These are phyloP conservation scores for Diplodus sargus DNA, from an alignment of 2,797 vertebrate genomes.

Conservation along the genomic window DNA sequence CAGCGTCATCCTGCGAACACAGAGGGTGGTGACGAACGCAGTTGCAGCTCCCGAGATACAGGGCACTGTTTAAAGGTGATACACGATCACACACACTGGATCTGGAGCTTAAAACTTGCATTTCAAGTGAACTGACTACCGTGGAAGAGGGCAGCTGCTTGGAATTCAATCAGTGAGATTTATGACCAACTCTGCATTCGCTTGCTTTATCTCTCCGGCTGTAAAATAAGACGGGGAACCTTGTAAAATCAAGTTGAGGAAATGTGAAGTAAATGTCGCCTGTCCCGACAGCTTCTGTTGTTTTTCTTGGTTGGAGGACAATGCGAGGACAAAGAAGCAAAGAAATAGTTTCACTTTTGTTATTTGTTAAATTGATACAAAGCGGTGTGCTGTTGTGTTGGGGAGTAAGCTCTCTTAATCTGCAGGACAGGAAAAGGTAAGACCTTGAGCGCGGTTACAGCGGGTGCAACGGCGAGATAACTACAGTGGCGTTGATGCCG, in stretches of 20 bases:
- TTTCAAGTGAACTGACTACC: slow-evolving; percentile 39
- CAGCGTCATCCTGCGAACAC: slow-evolving; percentile 37
- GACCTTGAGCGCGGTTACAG: slow-evolving; percentile 62
- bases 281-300: background rate
- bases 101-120: slow-evolving; percentile 48
- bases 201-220: slow-evolving; percentile 62
- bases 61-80: slow-evolving; percentile 51
- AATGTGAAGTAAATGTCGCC: slow-evolving; percentile 44
- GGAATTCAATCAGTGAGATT: slow-evolving; percentile 69
- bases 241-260: slow-evolving; percentile 41
- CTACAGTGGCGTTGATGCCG: slow-evolving; percentile 57
- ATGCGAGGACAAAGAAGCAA: slow-evolving; percentile 33
- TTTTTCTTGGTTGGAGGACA: slow-evolving; percentile 40
- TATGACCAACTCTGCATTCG: slow-evolving; percentile 41
- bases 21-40: slow-evolving; percentile 16
- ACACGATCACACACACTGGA: slow-evolving; percentile 26
- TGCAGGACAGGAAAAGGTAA: slow-evolving; percentile 46
- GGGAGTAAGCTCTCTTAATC: slow-evolving; percentile 34
- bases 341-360: slow-evolving; percentile 10
- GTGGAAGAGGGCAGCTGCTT: slow-evolving; percentile 25
- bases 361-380: slow-evolving; percentile 30
- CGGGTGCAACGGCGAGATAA: slow-evolving; percentile 71
- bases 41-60: slow-evolving; percentile 21
- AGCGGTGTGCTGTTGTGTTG: slow-evolving; percentile 10
- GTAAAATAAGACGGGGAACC: slow-evolving; percentile 48